These are phyloP conservation scores for Odocoileus virginianus DNA, from an alignment of 2,113 vertebrate species.

Conservation along the genomic window DNA sequence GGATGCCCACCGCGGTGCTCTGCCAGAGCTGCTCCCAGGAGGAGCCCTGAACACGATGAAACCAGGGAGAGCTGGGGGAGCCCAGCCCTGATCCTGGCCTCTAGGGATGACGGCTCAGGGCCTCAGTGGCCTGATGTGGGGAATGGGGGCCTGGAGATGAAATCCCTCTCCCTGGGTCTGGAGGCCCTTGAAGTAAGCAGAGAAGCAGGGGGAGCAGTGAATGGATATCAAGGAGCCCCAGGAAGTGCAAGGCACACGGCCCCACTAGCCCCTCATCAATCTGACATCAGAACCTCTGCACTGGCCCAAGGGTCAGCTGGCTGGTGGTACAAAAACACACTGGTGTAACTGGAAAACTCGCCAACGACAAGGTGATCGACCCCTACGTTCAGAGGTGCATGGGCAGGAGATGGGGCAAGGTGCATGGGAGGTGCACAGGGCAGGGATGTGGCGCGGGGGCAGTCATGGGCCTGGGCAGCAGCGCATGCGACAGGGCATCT, in stretches of 20 bases:
- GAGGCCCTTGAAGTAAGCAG: neutral
- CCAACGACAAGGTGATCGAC: neutral
- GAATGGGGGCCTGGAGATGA: neutral
- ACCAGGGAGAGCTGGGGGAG: neutral
- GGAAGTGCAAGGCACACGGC: neutral
- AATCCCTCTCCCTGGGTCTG: neutral
- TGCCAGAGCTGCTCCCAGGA: neutral
- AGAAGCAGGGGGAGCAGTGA: neutral
- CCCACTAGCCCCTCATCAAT: neutral
- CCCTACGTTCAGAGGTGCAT: rapidly evolving
- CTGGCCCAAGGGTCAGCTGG: neutral
- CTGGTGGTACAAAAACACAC: neutral
- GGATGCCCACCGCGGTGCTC: rapidly evolving
- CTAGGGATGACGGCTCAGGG: neutral
- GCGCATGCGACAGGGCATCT: neutral
- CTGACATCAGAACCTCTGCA: neutral
- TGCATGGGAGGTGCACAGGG: neutral
- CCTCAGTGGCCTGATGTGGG: neutral
- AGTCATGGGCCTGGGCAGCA: neutral
- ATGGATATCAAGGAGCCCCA: neutral
- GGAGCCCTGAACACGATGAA: neutral
- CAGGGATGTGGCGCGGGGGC: rapidly evolving
- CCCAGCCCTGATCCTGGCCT: neutral
- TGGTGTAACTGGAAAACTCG: neutral
- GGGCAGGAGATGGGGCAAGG: rapidly evolving